Conservation (phyloP, 2,113 vertebrate genomes). For the Corythornis vintsioides region DNA sequence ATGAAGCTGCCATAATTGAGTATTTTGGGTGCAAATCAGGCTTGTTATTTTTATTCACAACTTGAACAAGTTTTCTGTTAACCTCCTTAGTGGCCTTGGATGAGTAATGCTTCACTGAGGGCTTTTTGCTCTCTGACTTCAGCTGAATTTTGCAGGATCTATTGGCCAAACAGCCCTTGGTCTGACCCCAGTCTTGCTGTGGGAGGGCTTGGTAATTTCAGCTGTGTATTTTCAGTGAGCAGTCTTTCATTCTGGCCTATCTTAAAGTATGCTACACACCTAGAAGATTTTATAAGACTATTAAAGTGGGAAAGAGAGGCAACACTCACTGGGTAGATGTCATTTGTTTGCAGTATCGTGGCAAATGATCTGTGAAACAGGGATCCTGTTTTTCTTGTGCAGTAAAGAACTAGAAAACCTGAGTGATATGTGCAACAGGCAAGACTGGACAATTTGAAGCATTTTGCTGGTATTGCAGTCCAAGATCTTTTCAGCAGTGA, state of each 20-base stretch:
- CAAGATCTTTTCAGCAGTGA: conserved; percentile 11
- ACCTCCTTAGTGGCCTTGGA: neutral
- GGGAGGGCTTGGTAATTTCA: neutral
- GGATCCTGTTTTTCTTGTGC: neutral
- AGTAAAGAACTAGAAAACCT: neutral
- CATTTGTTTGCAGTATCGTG: neutral
- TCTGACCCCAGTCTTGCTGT: neutral
- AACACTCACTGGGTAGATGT: fast-evolving
- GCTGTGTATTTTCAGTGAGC: neutral
- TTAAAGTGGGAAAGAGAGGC: neutral
- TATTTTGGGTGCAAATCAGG: neutral
- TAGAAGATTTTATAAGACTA: neutral
- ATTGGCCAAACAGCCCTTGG: neutral
- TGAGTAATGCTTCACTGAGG: neutral
- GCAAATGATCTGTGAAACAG: neutral
- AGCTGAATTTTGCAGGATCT: neutral
- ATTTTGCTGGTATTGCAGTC: neutral
- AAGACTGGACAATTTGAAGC: neutral
- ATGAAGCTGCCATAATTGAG: fast-evolving
- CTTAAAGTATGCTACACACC: neutral
- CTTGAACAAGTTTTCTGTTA: neutral
- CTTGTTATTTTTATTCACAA: neutral
- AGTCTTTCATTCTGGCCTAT: neutral
- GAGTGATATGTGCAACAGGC: conserved; percentile 9
- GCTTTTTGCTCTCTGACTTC: neutral